These are phyloP conservation scores for Colossoma macropomum DNA, from an alignment of 2,113 vertebrate genomes.

Conservation along the genomic window DNA sequence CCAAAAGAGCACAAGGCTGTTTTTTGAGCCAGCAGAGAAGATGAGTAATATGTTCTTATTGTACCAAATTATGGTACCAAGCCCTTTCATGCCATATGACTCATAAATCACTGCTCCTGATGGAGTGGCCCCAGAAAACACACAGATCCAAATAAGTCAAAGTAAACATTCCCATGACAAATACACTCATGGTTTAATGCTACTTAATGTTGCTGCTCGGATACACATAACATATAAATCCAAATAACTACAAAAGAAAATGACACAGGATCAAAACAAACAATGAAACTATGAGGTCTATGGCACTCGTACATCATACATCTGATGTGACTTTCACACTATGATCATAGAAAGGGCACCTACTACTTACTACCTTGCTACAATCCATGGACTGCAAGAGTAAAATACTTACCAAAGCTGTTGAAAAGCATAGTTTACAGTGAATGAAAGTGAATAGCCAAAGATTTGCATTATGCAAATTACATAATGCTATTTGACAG, in stretches of 20 bases:
- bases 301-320: background rate
- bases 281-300: background rate
- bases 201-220: background rate
- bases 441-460: no score
- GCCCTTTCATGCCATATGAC: constrained; percentile 27
- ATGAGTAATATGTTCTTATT: constrained; percentile 39
- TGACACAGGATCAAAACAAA: background rate
- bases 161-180: constrained; percentile 14
- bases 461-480: no score
- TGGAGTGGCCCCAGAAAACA: constrained; percentile 22
- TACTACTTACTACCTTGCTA: no score
- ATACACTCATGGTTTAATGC: constrained; percentile 5
- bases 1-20: background rate
- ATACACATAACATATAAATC: background rate
- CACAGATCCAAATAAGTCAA: background rate
- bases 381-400: background rate
- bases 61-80: constrained; percentile 31
- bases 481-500: no score
- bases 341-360: no score
- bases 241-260: constrained; percentile 3
- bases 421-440: no score
- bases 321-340: background rate
- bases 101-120: constrained; percentile 16
- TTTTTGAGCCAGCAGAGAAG: background rate
- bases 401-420: background rate